phyloP scores from a whole-genome alignment of 2,113 vertebrate genomes.

The Cyphomyrus discorhynchus region DNA sequence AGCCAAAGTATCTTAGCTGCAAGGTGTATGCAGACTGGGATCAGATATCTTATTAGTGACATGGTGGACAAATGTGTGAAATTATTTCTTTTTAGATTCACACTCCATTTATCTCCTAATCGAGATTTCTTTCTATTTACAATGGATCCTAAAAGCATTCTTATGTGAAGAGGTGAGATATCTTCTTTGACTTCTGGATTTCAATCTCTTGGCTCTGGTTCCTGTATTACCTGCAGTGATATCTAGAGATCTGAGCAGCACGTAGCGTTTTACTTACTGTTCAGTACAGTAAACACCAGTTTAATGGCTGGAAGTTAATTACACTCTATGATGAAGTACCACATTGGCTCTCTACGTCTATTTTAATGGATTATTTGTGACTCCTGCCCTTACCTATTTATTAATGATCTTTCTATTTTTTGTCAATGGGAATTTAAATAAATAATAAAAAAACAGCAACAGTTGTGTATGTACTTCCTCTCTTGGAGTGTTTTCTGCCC shows the following conservation, averaged over 20 bases:
- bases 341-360: neutral
- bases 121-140: neutral
- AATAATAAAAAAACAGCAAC: neutral
- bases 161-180: neutral
- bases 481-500: neutral
- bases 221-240: neutral
- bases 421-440: neutral
- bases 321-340: neutral
- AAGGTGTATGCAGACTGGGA: neutral
- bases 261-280: neutral
- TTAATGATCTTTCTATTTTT: neutral
- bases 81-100: neutral
- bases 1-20: neutral
- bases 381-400: neutral
- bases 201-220: neutral
- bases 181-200: neutral
- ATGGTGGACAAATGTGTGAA: neutral
- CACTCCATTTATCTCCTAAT: neutral
- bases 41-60: neutral
- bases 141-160: neutral
- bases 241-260: neutral
- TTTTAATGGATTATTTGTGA: neutral
- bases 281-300: neutral
- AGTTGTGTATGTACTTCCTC: neutral
- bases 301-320: neutral